Percentiles rank a stretch among this genome's conserved stretches.
phyloP scores from a whole-genome alignment of 2,888 invertebrate genomes.

The Athalia circularis region DNA sequence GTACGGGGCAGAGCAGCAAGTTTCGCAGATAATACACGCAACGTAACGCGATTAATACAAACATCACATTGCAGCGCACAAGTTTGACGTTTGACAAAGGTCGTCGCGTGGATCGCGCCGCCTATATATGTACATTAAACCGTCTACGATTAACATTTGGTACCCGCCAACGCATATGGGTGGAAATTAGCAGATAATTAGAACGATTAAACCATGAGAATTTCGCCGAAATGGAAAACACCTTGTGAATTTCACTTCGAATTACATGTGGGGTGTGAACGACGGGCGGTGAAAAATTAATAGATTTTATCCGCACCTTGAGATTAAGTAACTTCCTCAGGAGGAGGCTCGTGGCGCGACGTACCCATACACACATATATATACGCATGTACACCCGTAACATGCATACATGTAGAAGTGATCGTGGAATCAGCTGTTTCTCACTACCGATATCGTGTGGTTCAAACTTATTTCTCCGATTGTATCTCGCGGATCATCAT shows the following conservation, averaged over 20 bases:
- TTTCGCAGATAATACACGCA: no score
- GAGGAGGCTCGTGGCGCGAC: not conserved
- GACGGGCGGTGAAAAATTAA: no score
- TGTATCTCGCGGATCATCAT: no score
- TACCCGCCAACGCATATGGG: conserved; percentile 18
- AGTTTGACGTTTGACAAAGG: conserved; percentile 73
- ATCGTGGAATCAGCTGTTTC: not conserved
- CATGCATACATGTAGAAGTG: conserved; percentile 50
- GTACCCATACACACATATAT: not conserved
- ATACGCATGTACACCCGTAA: conserved; percentile 37
- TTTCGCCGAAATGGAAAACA: conserved; percentile 13
- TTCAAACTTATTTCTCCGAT: not conserved
- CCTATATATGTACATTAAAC: not conserved
- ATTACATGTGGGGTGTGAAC: no score
- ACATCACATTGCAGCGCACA: conserved; percentile 55
- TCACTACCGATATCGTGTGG: not conserved
- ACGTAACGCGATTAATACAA: not conserved
- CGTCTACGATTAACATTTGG: not conserved
- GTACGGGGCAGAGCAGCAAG: no score
- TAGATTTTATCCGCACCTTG: no score
- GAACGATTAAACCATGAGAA: conserved; percentile 7
- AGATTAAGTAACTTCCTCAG: no score
- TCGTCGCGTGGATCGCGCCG: conserved; percentile 54
- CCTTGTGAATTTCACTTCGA: not conserved
- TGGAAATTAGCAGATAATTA: conserved; percentile 17